Evolutionary conservation across 2,797 vertebrate genomes (phyloP), one percentile per base, ranked within the genome.

Genomic region (Sciaenops ocellatus): DNA sequence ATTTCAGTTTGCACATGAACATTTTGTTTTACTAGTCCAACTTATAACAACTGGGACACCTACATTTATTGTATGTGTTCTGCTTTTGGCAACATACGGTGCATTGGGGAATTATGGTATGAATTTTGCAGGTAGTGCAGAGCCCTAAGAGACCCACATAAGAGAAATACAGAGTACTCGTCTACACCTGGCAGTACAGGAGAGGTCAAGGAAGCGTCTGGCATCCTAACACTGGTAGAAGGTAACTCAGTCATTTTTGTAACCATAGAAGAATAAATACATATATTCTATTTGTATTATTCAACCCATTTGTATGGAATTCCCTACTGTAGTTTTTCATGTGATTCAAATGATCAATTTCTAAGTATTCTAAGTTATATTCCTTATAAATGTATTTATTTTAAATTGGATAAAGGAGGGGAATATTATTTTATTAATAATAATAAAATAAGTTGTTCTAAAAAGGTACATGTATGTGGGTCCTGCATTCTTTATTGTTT

Each of bases 11-110:
- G 20, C 61, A 69, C 52, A 7, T 44, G 62, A 64, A 65, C 30
- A 79, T 46, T 62, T 70, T 63, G 59, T 69, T 73, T 69, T 38
- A 38, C 22, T 42, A 17, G 17, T 70, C 18, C 4, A 59, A 28
- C 30, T 59, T 67, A 12, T 44, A 51, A 3, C 6, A 82, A 76
- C 62, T 44, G 55, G 51, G 60, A 73, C 42, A 70, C 42, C 73
- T 84, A 69, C 60, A 76, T 83, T 63, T 61, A 69, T 41, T 66
- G 66, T 57, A 80, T 68, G 52, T 68, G 54, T 78, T 79, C 69
- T 57, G 44, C 46, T 78, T 85, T 76, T 75, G 75, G 28, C 46
- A 67, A 65, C 48, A 76, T 24, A 56, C 3, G 24, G 52, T 46
- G 55, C 79, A 55, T 41, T 60, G 48, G 63, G 64, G 62, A 80